Evolutionary conservation across 2,113 vertebrate genomes (phyloP), one percentile per base, ranked within the genome.

Genomic region (Leptobrachium ailaonicum): DNA sequence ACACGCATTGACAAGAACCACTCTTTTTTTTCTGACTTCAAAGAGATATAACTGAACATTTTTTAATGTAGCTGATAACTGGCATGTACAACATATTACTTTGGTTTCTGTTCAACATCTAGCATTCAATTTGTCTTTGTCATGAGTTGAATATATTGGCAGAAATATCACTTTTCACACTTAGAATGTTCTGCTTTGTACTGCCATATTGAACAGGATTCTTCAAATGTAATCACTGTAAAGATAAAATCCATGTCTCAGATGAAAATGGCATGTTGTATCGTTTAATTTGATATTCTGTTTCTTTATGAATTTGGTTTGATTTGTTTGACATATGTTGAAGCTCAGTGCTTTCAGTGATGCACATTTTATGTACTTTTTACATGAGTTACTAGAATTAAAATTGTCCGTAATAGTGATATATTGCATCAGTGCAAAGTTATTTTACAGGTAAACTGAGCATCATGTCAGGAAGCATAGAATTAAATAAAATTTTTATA

Each of bases 211-310:
- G 41, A 80, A 68, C 41, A 13, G 14, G 71, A 74, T 74, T 74
- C 62, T 73, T 80, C 78, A 80, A 80, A 80, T 63, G 71, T 41
- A 80, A 73, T 74, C 41, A 80, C 63, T 73, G 41, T 6, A 73
- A 58, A 80, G 13, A 56, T 64, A 47, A 71, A 50, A 71, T 44
- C 77, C 77, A 60, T 62, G 20, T 20, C 77, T 64, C 64, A 41
- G 74, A 64, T 73, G 47, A 80, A 80, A 60, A 47, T 40, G 54
- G 63, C 78, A 42, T 67, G 2, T 63, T 50, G 11, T 40, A 56
- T 20, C 4, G 42, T 68, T 45, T 41, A 62, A 45, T 67, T 32
- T 11, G 41, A 40, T 42, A 40, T 44, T 79, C n/a, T 73, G 71
- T 73, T 41, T 66, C 20, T 32, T 32, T 32, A 32, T 32, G 20